phyloP scores from a whole-genome alignment of 2,113 vertebrate genomes.

The Caloenas nicobarica region DNA sequence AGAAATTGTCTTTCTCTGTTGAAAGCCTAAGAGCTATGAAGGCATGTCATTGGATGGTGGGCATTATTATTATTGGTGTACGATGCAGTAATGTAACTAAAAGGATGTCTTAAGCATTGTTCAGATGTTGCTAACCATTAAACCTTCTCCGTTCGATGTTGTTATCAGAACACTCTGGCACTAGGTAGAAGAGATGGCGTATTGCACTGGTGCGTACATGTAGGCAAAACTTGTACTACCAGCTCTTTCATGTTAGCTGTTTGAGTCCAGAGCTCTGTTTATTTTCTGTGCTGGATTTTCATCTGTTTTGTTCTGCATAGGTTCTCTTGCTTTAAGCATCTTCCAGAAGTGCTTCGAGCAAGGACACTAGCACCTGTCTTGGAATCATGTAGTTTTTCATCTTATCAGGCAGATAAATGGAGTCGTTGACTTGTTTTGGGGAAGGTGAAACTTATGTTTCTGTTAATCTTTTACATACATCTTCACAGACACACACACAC shows the following conservation, averaged over 20 bases:
- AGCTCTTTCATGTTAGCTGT: neutral
- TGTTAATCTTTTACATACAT: neutral
- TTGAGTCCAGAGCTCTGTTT: neutral
- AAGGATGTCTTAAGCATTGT: neutral
- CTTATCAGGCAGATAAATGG: neutral
- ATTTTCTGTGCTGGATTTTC: neutral
- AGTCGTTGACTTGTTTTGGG: neutral
- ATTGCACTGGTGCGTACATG: accelerated
- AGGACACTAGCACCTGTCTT: neutral
- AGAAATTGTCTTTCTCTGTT: neutral
- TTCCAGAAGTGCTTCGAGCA: neutral
- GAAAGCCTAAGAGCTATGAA: neutral
- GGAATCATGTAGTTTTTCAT: neutral
- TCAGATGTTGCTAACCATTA: neutral
- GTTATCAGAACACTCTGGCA: neutral
- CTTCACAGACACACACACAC: neutral
- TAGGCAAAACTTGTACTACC: neutral
- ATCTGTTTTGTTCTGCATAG: neutral
- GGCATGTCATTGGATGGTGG: neutral
- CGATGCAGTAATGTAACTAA: neutral
- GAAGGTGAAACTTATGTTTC: neutral
- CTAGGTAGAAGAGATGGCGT: neutral
- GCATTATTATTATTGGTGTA: neutral
- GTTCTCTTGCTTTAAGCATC: neutral
- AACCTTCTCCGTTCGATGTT: neutral